A percentile compares a stretch with the other conserved stretches of the same genome.
Conservation (phyloP, 2,797 vertebrate genomes). For the Hydrophis major region DNA sequence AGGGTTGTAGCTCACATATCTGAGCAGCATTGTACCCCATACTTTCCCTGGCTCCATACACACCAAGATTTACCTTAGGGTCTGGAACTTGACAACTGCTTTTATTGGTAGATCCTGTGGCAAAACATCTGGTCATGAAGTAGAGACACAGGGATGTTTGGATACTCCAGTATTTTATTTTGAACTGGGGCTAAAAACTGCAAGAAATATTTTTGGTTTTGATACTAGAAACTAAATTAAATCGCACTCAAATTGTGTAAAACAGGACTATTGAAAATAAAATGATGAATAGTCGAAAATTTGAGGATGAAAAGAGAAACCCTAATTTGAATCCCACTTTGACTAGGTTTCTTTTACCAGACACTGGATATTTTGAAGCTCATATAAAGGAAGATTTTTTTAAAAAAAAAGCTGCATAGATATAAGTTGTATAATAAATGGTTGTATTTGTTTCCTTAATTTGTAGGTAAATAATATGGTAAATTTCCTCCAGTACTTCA, state of each 20-base stretch:
- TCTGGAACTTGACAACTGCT: neutral
- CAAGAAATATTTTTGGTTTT: neutral
- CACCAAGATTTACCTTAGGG: neutral
- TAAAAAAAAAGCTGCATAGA: neutral
- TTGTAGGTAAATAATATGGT: neutral
- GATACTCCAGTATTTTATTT: neutral
- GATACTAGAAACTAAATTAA: neutral
- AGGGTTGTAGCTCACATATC: conserved; percentile 8
- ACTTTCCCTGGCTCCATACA: neutral
- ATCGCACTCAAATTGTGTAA: neutral
- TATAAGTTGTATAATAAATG: neutral
- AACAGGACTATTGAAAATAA: neutral
- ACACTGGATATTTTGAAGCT: neutral
- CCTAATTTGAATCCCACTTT: neutral
- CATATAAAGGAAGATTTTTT: neutral
- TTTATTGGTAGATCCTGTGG: neutral
- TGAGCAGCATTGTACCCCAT: neutral
- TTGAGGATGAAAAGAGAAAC: too few species aligned
- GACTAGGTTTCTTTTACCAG: neutral
- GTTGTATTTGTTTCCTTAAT: neutral
- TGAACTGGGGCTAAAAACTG: neutral
- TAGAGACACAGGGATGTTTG: neutral
- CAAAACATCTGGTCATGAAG: neutral
- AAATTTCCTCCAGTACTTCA: neutral
- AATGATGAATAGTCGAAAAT: neutral